A percentile compares a stretch with the other conserved stretches of the same genome.
Conservation (phyloP, 2,113 vertebrate genomes). For the Gambusia holbrooki region DNA sequence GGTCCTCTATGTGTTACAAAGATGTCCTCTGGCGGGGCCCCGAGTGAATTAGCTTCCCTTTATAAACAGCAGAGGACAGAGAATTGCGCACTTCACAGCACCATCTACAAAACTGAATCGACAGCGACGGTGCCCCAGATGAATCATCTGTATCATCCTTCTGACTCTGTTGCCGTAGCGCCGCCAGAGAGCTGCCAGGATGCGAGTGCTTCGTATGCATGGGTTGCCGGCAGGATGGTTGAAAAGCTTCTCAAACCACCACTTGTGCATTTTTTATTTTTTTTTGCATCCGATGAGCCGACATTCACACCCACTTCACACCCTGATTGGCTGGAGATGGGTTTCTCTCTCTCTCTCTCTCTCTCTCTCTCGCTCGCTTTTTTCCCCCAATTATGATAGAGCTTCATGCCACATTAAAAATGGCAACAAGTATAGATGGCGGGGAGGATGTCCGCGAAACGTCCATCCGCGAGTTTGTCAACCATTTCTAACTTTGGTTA, state of each 20-base stretch:
- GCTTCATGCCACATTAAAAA: background rate
- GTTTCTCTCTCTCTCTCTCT: background rate
- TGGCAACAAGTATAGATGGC: too few relatives aligned
- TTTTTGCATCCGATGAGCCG: conserved; percentile 1
- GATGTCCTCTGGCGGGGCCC: conserved; percentile 3
- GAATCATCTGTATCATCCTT: background rate
- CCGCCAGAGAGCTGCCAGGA: background rate
- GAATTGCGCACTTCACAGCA: background rate
- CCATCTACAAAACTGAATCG: background rate
- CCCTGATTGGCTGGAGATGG: background rate
- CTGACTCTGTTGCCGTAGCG: conserved; percentile 3
- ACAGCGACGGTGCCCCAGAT: background rate
- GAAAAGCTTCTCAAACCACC: conserved; percentile 8
- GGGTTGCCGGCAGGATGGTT: background rate
- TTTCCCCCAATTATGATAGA: background rate
- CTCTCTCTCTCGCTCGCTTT: background rate
- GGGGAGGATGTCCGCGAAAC: too few relatives aligned
- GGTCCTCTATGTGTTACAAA: background rate
- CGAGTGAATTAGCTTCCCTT: background rate
- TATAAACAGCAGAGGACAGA: conserved; percentile 2
- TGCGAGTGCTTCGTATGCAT: background rate
- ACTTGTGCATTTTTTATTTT: conserved; percentile 7
- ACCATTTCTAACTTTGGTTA: too few relatives aligned
- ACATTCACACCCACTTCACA: conserved; percentile 1
- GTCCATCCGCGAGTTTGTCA: too few relatives aligned